These are phyloP conservation scores for Oppia nitens DNA, from an alignment of 1,140 invertebrate species.

Conservation along the genomic window DNA sequence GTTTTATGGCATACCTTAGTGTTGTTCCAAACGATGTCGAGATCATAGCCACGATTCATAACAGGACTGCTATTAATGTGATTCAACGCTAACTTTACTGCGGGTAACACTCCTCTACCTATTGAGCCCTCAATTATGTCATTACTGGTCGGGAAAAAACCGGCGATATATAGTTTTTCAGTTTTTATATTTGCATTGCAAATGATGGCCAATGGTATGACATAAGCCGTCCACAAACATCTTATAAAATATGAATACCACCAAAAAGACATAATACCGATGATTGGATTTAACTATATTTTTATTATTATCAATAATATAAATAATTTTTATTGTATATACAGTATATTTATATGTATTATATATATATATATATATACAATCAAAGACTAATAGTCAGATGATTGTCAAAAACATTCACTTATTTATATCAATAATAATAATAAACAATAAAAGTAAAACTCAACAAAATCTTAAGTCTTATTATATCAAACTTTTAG, in stretches of 20 bases:
- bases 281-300: too few species aligned
- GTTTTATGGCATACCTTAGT: slow-evolving; percentile 69
- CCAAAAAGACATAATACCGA: not conserved
- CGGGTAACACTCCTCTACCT: slow-evolving; percentile 79
- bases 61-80: slow-evolving; percentile 76
- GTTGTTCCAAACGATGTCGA: slow-evolving; percentile 88
- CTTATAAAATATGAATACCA: not conserved
- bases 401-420: too few species aligned
- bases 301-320: too few species aligned
- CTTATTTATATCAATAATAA: too few species aligned
- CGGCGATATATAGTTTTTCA: slow-evolving; percentile 46
- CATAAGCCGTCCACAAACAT: not conserved
- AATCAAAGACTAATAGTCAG: too few species aligned
- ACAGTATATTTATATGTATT: too few species aligned
- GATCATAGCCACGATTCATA: slow-evolving; percentile 62
- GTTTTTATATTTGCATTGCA: not conserved
- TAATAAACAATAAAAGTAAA: too few species aligned
- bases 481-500: too few species aligned
- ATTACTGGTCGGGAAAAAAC: slow-evolving; percentile 69
- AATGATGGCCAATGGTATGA: not conserved
- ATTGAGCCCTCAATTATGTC: slow-evolving; percentile 42
- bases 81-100: slow-evolving; percentile 71
- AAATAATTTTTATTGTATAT: too few species aligned
- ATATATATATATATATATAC: too few species aligned
- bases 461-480: too few species aligned